A percentile compares a stretch with the other conserved stretches of the same genome.
phyloP scores from a whole-genome alignment of 2,797 vertebrate genomes.

The Poecilia wingei region DNA sequence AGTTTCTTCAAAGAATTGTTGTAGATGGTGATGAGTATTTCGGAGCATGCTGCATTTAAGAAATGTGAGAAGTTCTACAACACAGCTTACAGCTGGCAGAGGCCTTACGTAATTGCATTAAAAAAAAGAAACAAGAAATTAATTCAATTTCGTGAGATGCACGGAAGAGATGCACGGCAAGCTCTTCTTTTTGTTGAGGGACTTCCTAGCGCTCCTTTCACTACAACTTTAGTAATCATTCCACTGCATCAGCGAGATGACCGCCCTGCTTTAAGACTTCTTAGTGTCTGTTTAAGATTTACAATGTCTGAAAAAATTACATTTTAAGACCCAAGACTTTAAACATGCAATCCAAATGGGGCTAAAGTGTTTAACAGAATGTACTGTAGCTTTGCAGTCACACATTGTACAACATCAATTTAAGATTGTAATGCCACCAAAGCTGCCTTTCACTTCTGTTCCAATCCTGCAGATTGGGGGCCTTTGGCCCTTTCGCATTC shows the following conservation, averaged over 20 bases:
- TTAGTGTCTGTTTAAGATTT: conserved; percentile 83
- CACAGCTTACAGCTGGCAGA: conserved; percentile 45
- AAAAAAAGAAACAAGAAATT: conserved; percentile 6
- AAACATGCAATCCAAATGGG: conserved; percentile 74
- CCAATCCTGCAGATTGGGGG: conserved; percentile 88
- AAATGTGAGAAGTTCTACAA: conserved; percentile 29
- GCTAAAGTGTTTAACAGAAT: conserved; percentile 79
- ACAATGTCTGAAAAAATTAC: conserved; percentile 75
- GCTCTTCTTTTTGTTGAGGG: conserved; percentile 36
- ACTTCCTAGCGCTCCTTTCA: conserved; percentile 61
- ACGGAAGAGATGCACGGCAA: conserved; percentile 23
- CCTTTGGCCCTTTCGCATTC: conserved; percentile 92
- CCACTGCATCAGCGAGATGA: conserved; percentile 70
- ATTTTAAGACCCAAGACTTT: conserved; percentile 78
- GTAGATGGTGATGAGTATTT: not conserved
- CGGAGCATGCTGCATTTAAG: not conserved
- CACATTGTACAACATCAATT: conserved; percentile 87
- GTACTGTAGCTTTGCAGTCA: conserved; percentile 73
- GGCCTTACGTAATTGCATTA: conserved; percentile 47
- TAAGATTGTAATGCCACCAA: conserved; percentile 93
- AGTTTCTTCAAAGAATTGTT: not conserved
- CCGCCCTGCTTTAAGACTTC: conserved; percentile 83
- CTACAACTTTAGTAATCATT: conserved; percentile 77
- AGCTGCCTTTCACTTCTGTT: conserved; percentile 85
- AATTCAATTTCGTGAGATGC: conserved; percentile 20